Base-by-base conservation (phyloP, 2,113 vertebrate species). In the Trachemys scripta region DNA sequence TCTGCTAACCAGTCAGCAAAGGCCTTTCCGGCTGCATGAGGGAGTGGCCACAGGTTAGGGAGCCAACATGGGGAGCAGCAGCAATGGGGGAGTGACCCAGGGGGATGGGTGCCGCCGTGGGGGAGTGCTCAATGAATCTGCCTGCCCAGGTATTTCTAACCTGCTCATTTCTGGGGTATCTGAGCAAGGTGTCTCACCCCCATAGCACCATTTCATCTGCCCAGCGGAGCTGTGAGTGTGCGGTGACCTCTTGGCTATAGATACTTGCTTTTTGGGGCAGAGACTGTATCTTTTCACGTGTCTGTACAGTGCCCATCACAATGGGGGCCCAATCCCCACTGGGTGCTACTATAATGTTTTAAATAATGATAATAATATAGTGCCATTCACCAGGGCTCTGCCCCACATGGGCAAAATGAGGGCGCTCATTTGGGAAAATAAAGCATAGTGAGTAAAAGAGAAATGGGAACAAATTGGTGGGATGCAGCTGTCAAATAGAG, bases 401-500 rank as follows among this genome's bases (percentile, higher is more conserved):
- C 24, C 42, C 75, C 24, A 45, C 38, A 47, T 25, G 24, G 72
- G 38, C 22, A 75, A 75, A 42, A 42, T 75, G 38, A 24, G 10
- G 38, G 22, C 2, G 22, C 42, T 76, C 22, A 76, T 45, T 12
- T 1, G 1, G 6, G 78, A 80, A 7, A 1, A 4, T 29, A 14
- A 57, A 8, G 1, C 29, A 49, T 29, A 12, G 72, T 76, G 72
- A 76, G 20, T 76, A 25, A 76, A 22, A 76, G 72, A 76, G 72
- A 42, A 47, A 78, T 47, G 38, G 14, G 80, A 45, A 79, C 31
- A 31, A 94, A 1, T 7, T 17, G 27, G 7, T 19, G 17, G 2
- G 6, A 1, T 14, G 84, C 72, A 87, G 45, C 54, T 88, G 24
- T 22, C 57, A 1, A 2, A 0, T 0, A 2, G 6, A 53, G 17